phyloP scores from a whole-genome alignment of 2,797 vertebrate species.

The Lagocephalus sceleratus region DNA sequence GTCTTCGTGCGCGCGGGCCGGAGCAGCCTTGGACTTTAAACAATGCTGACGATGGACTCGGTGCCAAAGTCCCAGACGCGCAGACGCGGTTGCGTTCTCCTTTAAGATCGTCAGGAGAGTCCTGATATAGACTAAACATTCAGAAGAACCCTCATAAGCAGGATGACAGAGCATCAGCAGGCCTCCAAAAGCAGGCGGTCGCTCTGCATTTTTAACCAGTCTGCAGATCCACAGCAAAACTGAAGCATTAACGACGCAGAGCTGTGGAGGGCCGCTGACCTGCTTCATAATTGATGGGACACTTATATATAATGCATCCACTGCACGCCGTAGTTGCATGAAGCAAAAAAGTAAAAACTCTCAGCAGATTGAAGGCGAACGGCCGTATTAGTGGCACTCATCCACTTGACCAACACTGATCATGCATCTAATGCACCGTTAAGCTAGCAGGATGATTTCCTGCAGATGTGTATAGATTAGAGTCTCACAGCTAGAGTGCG shows the following conservation, averaged over 20 bases:
- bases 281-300: conserved; percentile 66
- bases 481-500: neutral
- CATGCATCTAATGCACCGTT: neutral
- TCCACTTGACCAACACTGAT: conserved; percentile 1
- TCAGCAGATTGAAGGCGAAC: conserved; percentile 51
- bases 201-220: conserved; percentile 58
- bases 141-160: neutral
- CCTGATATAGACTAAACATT: too few species aligned
- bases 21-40: conserved; percentile 16
- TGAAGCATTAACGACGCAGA: conserved; percentile 48
- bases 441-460: too few species aligned
- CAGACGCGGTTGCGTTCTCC: too few species aligned
- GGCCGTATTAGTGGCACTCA: conserved; percentile 16
- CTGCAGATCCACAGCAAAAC: conserved; percentile 40
- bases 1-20: neutral
- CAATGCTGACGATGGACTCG: too few species aligned
- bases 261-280: conserved; percentile 56
- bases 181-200: conserved; percentile 38
- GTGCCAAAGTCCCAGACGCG: too few species aligned
- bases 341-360: conserved; percentile 34
- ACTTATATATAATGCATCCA: conserved; percentile 65
- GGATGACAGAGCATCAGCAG: neutral
- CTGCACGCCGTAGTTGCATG: conserved; percentile 32
- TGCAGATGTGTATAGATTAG: too few species aligned
- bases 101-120: too few species aligned